Conservation (phyloP, 2,113 vertebrate species). For the Tychaedon coryphoeus region DNA sequence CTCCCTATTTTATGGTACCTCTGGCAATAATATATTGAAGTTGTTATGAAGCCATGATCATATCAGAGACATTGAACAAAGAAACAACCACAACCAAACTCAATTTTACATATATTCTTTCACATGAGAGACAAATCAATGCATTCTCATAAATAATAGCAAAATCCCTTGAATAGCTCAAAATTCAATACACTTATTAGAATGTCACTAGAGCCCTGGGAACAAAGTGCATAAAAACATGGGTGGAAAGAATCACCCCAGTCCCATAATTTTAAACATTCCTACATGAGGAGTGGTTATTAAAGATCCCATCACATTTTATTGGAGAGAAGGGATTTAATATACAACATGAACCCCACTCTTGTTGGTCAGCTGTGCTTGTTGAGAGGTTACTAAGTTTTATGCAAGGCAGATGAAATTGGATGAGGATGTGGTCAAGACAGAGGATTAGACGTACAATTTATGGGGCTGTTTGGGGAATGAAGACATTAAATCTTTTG, state of each 20-base stretch:
- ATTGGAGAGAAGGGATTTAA: background rate
- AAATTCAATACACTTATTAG: constrained; percentile 50
- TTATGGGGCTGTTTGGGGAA: background rate
- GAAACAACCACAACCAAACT: constrained; percentile 39
- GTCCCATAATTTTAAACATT: background rate
- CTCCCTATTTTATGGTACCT: constrained; percentile 55
- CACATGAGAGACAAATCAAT: constrained; percentile 35
- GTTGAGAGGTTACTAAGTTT: background rate
- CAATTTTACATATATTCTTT: constrained; percentile 30
- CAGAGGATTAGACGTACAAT: background rate
- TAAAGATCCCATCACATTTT: background rate
- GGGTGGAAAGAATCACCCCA: background rate
- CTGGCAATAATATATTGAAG: constrained; percentile 59
- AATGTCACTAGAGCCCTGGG: constrained; percentile 18
- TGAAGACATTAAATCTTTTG: background rate
- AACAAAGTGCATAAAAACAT: background rate
- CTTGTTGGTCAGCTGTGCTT: background rate
- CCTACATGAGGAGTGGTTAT: background rate
- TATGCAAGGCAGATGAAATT: background rate
- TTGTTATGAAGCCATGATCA: constrained; percentile 34
- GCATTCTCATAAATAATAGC: constrained; percentile 60
- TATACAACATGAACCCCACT: background rate
- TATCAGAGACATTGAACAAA: constrained; percentile 31
- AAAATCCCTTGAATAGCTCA: constrained; percentile 16
- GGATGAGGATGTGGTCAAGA: background rate